Evolutionary conservation across 2,113 vertebrate genomes (phyloP).

Genomic region (Larimichthys crocea): DNA sequence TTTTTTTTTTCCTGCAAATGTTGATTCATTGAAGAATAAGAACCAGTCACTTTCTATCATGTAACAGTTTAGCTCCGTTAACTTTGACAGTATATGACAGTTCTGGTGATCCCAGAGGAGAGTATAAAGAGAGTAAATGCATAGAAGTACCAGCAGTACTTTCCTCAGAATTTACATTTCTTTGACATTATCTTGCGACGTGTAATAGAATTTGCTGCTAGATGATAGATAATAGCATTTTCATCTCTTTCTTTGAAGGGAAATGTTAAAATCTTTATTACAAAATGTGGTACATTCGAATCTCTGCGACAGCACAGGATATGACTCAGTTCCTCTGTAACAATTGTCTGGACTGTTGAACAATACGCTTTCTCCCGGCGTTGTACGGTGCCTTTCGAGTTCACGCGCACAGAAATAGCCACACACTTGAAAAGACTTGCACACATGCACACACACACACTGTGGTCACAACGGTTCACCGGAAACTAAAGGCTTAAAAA

Average conservation of each 20-base stretch:
- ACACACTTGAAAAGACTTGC: neutral
- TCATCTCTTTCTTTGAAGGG: constrained; percentile 12
- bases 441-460: constrained; percentile 4
- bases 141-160: constrained; percentile 33
- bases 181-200: constrained; percentile 53
- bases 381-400: neutral
- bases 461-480: constrained; percentile 1
- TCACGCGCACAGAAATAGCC: neutral
- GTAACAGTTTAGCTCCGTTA: constrained; percentile 22
- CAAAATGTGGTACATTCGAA: constrained; percentile 25
- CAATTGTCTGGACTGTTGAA: constrained; percentile 20
- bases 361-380: neutral
- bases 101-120: neutral
- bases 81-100: constrained; percentile 28
- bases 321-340: constrained; percentile 3
- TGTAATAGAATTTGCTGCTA: constrained; percentile 47
- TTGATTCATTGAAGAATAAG: constrained; percentile 21
- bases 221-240: constrained; percentile 57
- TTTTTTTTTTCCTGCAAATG: constrained; percentile 36
- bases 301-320: constrained; percentile 15
- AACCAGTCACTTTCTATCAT: constrained; percentile 4
- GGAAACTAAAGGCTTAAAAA: constrained; percentile 38
- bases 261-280: constrained; percentile 46
- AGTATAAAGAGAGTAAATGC: constrained; percentile 33
- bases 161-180: constrained; percentile 52